Base-by-base conservation (phyloP, 2,888 invertebrate species). In the Cacoxenus indagator region DNA sequence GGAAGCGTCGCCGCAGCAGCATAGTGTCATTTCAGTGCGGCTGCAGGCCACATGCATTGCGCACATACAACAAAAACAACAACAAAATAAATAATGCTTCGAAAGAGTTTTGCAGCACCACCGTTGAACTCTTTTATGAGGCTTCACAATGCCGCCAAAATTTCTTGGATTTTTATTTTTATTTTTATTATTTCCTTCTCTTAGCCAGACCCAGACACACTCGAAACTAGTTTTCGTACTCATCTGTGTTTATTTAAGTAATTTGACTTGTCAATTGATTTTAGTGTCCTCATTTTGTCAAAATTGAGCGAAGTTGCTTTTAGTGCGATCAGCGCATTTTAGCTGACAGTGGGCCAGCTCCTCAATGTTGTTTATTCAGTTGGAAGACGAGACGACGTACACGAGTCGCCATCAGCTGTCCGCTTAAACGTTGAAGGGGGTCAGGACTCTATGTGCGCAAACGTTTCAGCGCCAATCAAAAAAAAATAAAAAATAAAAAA, bases 261-360 rank as follows among this genome's bases (percentile, higher is more conserved):
- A 73, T 75, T 74, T 71, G 22, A 69, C 69, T 70, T 73, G 73
- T 74, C 74, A 75, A 72, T 76, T 68, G 65, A 24, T 31, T 67
- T 68, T 66, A 61, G 70, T 69, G 67, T 70, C 69, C 70, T 67
- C 71, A 75, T 70, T 74, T 73, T 70, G 68, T 65, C 57, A 73
- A 69, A 65, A 26, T 31, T 31, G 6, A 1, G 31, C 22, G 51
- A 51, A 11, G 22, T 51, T 59, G 59, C 29, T 37, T 59, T 59
- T 54, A 54, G 54, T 54, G 54, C 54, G 24, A 22, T 14, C 31
- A 19, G 29, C 19, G 19, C 19, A 31, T 19, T 59, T 19, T 55
- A 3, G n/a, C n/a, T 55, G n/a, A 26, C 31, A 17, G 27, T 8
- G 2, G 17, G 19, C 11, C 26, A 26, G 37, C 17, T 31, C 9